A percentile compares a stretch with the other conserved stretches of the same genome.
These are phyloP conservation scores for Nothobranchius kuhntae DNA, from an alignment of 2,113 vertebrate genomes.

Conservation along the genomic window DNA sequence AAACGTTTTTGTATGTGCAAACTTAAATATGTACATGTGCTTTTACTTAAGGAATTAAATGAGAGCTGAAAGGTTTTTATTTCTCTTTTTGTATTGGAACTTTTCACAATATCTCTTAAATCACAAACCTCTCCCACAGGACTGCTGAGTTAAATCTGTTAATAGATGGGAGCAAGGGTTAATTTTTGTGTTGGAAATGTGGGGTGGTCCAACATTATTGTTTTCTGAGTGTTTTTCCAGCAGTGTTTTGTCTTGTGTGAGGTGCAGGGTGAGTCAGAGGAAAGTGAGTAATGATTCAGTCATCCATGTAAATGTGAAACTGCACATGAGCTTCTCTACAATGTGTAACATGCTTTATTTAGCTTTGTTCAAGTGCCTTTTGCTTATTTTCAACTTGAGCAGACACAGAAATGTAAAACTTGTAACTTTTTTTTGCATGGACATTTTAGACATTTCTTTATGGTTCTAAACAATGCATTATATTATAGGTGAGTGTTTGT, in stretches of 20 bases:
- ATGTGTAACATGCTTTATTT: background rate
- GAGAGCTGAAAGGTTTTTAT: no score
- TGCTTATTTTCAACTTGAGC: background rate
- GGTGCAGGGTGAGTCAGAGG: constrained; percentile 37
- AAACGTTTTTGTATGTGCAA: background rate
- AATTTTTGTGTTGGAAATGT: background rate
- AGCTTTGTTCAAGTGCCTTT: background rate
- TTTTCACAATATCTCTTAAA: no score
- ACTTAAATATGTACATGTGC: no score
- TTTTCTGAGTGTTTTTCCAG: background rate
- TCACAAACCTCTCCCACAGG: background rate
- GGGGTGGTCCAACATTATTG: background rate
- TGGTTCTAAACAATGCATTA: no score
- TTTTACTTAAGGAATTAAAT: no score
- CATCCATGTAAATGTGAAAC: constrained; percentile 19
- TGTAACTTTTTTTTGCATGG: background rate
- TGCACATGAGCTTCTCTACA: background rate
- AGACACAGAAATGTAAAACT: background rate
- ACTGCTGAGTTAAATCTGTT: background rate
- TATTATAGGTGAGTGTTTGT: no score
- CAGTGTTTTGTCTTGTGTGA: constrained; percentile 16
- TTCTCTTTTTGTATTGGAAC: background rate
- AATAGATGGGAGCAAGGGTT: background rate
- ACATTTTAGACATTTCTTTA: no score
- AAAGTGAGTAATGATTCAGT: constrained; percentile 46